These are phyloP conservation scores for Microtus pennsylvanicus DNA, from an alignment of 2,113 vertebrate species.

Conservation along the genomic window DNA sequence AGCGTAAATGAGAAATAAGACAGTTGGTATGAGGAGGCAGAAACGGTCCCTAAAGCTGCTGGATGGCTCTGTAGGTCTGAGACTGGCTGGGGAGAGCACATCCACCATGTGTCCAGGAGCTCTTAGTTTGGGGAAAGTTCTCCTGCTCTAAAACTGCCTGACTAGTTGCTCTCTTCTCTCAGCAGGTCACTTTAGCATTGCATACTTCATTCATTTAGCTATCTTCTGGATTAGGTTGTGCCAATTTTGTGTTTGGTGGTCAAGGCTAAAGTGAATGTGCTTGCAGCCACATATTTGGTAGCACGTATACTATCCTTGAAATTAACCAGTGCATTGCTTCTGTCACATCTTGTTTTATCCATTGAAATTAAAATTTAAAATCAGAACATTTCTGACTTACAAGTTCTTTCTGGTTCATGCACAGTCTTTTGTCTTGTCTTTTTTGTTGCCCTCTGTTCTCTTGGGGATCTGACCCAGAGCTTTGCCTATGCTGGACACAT, in stretches of 20 bases:
- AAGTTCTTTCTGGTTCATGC: conserved; percentile 33
- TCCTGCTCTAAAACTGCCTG: not conserved
- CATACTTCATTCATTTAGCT: conserved; percentile 36
- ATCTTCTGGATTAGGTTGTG: not conserved
- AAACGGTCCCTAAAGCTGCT: not conserved
- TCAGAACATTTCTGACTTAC: not conserved
- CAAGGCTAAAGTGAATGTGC: not conserved
- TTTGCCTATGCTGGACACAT: not conserved
- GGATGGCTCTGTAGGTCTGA: not conserved
- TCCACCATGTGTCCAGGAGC: not conserved
- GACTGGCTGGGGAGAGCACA: too few relatives aligned
- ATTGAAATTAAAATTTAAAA: conserved; percentile 44
- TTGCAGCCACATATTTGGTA: conserved; percentile 53
- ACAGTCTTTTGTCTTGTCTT: not conserved
- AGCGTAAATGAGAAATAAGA: not conserved
- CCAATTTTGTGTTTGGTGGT: not conserved
- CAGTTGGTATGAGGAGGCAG: not conserved
- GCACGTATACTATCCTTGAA: not conserved
- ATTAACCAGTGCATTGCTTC: conserved; percentile 22
- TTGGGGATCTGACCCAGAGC: not conserved
- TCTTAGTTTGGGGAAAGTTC: not conserved
- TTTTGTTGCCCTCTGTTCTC: not conserved
- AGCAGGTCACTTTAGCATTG: not conserved
- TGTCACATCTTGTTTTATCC: conserved; percentile 30
- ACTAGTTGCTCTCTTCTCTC: not conserved